Conservation (phyloP, 2,797 vertebrate species). For the Fistularia commersonii region DNA sequence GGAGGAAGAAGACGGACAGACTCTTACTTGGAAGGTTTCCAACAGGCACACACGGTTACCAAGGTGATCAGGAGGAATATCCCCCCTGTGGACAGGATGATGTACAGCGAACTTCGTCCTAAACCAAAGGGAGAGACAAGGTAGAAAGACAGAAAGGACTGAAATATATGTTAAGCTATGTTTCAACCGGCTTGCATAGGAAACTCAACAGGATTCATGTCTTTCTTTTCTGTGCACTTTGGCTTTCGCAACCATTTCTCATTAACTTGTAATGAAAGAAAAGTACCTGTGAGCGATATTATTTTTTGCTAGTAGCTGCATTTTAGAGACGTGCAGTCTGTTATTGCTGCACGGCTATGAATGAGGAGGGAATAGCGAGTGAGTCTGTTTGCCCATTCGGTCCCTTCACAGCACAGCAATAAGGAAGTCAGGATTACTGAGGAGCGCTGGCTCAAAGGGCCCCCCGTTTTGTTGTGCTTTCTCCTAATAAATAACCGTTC, state of each 20-base stretch:
- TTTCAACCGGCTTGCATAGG: not conserved
- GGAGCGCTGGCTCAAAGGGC: slow-evolving; percentile 39
- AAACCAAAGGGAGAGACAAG: slow-evolving; percentile 43
- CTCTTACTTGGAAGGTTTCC: slow-evolving; percentile 95
- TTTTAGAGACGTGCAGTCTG: too few relatives aligned
- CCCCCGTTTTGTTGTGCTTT: slow-evolving; percentile 40
- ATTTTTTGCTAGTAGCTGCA: too few relatives aligned
- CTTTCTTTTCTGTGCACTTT: not conserved
- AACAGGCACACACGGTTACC: slow-evolving; percentile 98
- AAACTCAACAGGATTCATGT: not conserved
- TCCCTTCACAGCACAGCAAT: slow-evolving; percentile 44
- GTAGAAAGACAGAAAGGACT: slow-evolving; percentile 1
- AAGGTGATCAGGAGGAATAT: slow-evolving; percentile 98
- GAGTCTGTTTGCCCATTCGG: not conserved
- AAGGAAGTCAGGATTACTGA: slow-evolving; percentile 59
- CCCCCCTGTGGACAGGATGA: slow-evolving; percentile 94
- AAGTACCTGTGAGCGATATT: too few relatives aligned
- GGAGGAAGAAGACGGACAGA: not conserved
- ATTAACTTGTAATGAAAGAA: too few relatives aligned
- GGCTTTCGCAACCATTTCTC: too few relatives aligned
- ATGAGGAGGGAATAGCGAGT: not conserved
- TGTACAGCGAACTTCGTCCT: slow-evolving; percentile 97
- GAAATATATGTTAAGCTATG: not conserved
- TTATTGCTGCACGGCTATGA: too few relatives aligned
- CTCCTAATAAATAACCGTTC: slow-evolving; percentile 49